phyloP scores from a whole-genome alignment of 2,113 vertebrate genomes.

The Gallinago paraguaiae region DNA sequence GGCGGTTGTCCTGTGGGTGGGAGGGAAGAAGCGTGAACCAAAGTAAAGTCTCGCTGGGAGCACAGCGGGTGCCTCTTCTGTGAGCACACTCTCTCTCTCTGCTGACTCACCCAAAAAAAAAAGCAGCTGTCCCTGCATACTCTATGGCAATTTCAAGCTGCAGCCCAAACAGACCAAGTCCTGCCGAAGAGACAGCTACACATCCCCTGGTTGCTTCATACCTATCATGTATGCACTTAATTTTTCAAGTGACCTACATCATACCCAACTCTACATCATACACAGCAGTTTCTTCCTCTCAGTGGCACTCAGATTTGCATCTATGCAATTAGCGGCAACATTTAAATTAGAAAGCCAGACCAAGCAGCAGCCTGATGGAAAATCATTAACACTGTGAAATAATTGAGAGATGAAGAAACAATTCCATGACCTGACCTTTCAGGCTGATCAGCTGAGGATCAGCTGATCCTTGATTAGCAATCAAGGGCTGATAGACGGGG shows the following conservation, averaged over 20 bases:
- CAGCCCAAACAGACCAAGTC: background rate
- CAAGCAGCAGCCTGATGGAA: background rate
- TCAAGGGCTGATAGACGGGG: background rate
- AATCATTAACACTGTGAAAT: background rate
- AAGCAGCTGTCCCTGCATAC: background rate
- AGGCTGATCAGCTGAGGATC: background rate
- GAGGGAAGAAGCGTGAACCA: background rate
- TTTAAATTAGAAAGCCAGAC: background rate
- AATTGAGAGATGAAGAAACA: background rate
- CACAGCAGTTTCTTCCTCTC: background rate
- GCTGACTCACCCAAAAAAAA: background rate
- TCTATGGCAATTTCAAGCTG: background rate
- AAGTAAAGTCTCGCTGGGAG: background rate
- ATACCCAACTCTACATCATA: rapidly evolving
- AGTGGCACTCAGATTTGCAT: background rate
- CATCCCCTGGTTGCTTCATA: background rate
- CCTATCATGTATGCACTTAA: background rate
- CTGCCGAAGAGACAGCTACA: background rate
- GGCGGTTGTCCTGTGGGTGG: background rate
- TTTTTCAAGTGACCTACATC: background rate
- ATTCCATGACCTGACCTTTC: background rate
- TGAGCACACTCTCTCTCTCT: background rate
- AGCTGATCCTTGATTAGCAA: too few relatives aligned
- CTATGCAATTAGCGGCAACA: rapidly evolving
- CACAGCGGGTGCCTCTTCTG: rapidly evolving